Percentiles rank a stretch among this genome's conserved stretches.
phyloP scores from a whole-genome alignment of 2,797 vertebrate species.

The Chelonia mydas region DNA sequence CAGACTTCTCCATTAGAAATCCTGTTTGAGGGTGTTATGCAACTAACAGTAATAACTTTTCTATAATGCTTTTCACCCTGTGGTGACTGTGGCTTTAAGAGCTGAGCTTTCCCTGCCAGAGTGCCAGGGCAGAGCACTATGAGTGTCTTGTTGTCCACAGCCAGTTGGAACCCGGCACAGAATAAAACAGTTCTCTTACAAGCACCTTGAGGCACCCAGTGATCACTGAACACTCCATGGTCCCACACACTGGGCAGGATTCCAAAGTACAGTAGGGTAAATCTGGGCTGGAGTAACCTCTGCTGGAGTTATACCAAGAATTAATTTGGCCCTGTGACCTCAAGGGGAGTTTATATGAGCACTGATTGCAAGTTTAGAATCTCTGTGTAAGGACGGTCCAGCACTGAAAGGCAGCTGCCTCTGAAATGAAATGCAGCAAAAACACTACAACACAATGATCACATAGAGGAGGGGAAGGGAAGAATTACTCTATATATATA shows the following conservation, averaged over 20 bases:
- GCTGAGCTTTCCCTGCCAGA: neutral
- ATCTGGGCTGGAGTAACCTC: neutral
- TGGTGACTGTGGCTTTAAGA: neutral
- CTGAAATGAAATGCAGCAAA: neutral
- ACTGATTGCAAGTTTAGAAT: neutral
- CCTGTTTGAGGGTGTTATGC: neutral
- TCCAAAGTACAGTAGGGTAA: neutral
- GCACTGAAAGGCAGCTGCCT: neutral
- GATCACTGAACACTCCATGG: no score
- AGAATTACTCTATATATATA: neutral
- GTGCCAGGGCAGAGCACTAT: neutral
- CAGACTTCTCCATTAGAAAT: constrained; percentile 36
- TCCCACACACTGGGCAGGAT: neutral
- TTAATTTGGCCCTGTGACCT: neutral
- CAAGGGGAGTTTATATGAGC: no score
- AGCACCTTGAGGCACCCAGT: neutral
- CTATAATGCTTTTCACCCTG: neutral
- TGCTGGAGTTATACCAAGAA: neutral
- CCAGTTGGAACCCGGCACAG: neutral
- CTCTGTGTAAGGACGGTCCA: neutral
- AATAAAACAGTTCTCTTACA: neutral
- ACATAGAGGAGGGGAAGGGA: constrained; percentile 24
- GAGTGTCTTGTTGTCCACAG: neutral
- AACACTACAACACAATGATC: neutral
- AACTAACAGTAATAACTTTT: constrained; percentile 53